Percentiles rank a stretch among this genome's conserved stretches.
phyloP scores from a whole-genome alignment of 2,888 invertebrate genomes.

The Cremastinae sp. region DNA sequence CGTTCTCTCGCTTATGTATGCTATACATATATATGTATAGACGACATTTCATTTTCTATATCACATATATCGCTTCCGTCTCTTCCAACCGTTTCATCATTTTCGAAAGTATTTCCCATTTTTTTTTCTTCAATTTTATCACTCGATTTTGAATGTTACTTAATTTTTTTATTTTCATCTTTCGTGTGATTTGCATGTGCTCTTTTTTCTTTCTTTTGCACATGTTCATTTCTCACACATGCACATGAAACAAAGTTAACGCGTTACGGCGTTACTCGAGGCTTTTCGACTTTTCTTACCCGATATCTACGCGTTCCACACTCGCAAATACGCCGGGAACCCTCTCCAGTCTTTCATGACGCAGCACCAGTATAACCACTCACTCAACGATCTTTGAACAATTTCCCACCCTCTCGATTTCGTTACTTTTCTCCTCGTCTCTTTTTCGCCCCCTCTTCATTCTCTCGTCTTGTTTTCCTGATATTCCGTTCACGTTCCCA shows the following conservation, averaged over 20 bases:
- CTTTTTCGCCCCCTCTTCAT: conserved; percentile 5
- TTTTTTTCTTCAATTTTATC: conserved; percentile 6
- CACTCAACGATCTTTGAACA: conserved; percentile 49
- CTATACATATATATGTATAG: too few species aligned
- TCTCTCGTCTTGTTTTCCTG: conserved; percentile 4
- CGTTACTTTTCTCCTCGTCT: conserved; percentile 3
- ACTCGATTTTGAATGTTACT: too few species aligned
- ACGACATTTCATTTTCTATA: conserved; percentile 47
- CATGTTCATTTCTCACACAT: not conserved
- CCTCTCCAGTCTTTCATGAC: conserved; percentile 46
- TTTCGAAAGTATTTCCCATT: not conserved
- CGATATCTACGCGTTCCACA: conserved; percentile 3
- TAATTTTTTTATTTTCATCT: not conserved
- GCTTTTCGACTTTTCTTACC: conserved; percentile 56
- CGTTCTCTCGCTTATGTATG: conserved; percentile 52
- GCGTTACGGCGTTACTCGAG: conserved; percentile 41
- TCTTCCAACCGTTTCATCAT: too few species aligned
- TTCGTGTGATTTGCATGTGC: not conserved
- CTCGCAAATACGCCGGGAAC: conserved; percentile 21
- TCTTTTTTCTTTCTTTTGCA: too few species aligned
- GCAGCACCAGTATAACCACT: conserved; percentile 48
- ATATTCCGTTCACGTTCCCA: conserved; percentile 1
- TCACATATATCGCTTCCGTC: not conserved
- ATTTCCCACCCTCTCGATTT: conserved; percentile 44
- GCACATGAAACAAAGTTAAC: not conserved